Percentiles rank a stretch among this genome's conserved stretches.
phyloP scores from a whole-genome alignment of 2,888 invertebrate genomes.

The Alloplasta piceator region DNA sequence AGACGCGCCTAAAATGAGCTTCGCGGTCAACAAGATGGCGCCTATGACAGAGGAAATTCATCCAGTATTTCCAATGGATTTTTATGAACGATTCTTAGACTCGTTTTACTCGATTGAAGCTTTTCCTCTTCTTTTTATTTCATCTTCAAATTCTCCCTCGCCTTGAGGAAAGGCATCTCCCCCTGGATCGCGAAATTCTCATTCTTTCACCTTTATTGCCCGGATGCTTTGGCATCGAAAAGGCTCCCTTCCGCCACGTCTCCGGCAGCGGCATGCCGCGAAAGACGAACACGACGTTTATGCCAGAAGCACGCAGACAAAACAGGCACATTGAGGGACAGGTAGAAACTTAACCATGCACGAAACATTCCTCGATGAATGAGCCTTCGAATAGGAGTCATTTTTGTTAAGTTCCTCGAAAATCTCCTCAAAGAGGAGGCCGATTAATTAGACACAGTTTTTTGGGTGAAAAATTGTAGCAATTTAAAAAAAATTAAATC shows the following conservation, averaged over 20 bases:
- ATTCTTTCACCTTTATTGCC: conserved; percentile 66
- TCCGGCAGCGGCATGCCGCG: conserved; percentile 36
- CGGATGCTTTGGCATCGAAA: conserved; percentile 64
- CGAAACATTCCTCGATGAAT: no score
- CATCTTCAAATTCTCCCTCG: neutral
- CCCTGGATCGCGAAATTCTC: conserved; percentile 48
- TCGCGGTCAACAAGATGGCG: conserved; percentile 20
- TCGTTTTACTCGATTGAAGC: neutral
- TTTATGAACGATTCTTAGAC: conserved; percentile 47
- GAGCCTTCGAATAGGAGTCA: no score
- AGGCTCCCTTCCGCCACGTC: conserved; percentile 55
- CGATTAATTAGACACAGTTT: no score
- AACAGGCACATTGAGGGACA: conserved; percentile 36
- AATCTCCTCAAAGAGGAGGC: no score
- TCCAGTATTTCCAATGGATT: conserved; percentile 69
- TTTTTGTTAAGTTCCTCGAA: no score
- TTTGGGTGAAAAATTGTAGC: no score
- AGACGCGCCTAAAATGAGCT: no score
- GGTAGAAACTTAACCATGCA: conserved; percentile 14
- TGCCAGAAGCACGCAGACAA: conserved; percentile 37
- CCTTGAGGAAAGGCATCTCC: conserved; percentile 55
- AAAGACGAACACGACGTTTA: conserved; percentile 22
- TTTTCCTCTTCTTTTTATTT: conserved; percentile 32
- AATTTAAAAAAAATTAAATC: no score
- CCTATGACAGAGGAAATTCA: conserved; percentile 65